Conservation (phyloP, 2,888 invertebrate genomes). For the Morpho deidamia region DNA sequence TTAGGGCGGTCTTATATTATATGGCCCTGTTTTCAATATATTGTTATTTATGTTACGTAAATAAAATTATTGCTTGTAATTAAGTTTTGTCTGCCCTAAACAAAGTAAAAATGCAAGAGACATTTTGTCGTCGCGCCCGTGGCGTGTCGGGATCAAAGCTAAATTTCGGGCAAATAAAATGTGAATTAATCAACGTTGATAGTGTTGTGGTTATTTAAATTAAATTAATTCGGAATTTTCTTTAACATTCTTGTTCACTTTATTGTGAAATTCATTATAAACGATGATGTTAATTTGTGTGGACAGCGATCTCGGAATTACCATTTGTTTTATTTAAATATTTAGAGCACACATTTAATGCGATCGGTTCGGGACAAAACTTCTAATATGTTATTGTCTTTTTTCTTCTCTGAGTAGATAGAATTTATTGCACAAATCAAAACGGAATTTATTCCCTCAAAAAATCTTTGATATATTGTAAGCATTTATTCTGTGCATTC, state of each 20-base stretch:
- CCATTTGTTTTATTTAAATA: not conserved
- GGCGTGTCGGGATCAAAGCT: constrained; percentile 73
- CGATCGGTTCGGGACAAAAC: no score
- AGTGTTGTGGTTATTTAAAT: constrained; percentile 46
- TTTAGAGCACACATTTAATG: not conserved
- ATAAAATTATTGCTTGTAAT: no score
- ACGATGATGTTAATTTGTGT: not conserved
- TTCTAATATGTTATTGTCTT: no score
- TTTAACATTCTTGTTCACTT: not conserved
- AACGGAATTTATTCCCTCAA: no score
- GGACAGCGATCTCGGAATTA: not conserved
- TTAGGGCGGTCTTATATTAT: no score
- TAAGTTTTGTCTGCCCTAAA: not conserved
- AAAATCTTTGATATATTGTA: no score
- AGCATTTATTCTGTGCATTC: no score
- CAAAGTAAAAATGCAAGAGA: constrained; percentile 57
- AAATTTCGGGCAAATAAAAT: constrained; percentile 74
- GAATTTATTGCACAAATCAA: no score
- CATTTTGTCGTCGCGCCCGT: constrained; percentile 58
- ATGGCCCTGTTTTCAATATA: no score
- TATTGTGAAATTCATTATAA: not conserved
- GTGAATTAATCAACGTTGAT: constrained; percentile 65
- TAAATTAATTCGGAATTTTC: constrained; percentile 19
- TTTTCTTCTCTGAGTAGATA: no score
- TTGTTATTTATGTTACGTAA: no score